phyloP scores from a whole-genome alignment of 2,113 vertebrate species.

The Callionymus lyra region DNA sequence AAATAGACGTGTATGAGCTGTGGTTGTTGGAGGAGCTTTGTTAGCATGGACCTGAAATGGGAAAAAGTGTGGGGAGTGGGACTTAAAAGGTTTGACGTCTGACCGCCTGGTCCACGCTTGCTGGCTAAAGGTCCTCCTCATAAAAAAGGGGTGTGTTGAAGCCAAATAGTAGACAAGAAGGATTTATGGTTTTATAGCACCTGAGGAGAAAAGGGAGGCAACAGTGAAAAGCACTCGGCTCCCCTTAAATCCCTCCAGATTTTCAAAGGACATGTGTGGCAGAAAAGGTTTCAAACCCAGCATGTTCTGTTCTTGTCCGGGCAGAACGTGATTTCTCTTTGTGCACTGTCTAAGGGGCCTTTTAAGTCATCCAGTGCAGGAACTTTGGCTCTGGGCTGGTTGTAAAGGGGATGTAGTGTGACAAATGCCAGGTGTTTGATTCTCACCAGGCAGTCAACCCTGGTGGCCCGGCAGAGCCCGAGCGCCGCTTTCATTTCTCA shows the following conservation, averaged over 20 bases:
- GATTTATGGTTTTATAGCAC: constrained; percentile 74
- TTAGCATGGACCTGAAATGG: too few species aligned
- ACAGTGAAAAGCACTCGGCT: constrained; percentile 58
- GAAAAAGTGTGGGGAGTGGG: too few species aligned
- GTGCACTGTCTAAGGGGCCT: constrained; percentile 13
- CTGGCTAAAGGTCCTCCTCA: constrained; percentile 37
- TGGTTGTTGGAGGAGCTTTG: too few species aligned
- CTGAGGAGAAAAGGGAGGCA: constrained; percentile 47
- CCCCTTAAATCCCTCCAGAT: constrained; percentile 57
- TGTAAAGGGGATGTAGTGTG: constrained; percentile 46
- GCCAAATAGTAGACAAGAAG: constrained; percentile 43
- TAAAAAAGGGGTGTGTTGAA: constrained; percentile 57
- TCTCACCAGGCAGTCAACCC: constrained; percentile 38
- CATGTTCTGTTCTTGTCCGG: background rate
- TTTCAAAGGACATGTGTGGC: constrained; percentile 52
- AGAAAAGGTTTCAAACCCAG: constrained; percentile 37
- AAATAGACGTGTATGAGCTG: too few species aligned
- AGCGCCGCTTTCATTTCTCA: constrained; percentile 29
- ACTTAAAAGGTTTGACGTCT: constrained; percentile 23
- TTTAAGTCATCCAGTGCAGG: constrained; percentile 18
- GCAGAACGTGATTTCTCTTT: constrained; percentile 26
- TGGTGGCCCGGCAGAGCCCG: constrained; percentile 33
- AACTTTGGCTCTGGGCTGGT: background rate
- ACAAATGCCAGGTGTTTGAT: constrained; percentile 63
- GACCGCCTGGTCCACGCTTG: constrained; percentile 43